Percentiles rank a stretch among this genome's conserved stretches.
phyloP scores from a whole-genome alignment of 1,140 invertebrate species.

The Latrodectus geometricus region DNA sequence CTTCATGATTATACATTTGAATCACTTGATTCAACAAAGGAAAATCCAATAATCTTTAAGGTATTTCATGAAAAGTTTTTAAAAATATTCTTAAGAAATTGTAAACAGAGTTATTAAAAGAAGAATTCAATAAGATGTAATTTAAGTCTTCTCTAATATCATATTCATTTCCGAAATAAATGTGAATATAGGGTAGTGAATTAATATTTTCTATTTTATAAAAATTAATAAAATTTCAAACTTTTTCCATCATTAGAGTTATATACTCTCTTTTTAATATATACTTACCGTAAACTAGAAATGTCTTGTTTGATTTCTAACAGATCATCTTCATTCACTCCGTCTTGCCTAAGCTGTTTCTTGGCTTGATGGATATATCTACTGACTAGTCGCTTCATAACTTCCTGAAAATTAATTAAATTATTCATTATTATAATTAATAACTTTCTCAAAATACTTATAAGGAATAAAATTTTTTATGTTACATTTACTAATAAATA shows the following conservation, averaged over 20 bases:
- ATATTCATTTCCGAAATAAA: neutral
- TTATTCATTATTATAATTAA: neutral
- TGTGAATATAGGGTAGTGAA: neutral
- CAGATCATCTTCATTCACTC: constrained; percentile 75
- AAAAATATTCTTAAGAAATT: no score
- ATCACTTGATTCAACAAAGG: no score
- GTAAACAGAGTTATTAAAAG: no score
- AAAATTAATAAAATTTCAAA: neutral
- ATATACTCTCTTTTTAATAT: no score
- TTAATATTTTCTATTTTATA: neutral
- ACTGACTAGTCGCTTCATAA: constrained; percentile 73
- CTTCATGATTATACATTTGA: no score
- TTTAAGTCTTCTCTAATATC: no score
- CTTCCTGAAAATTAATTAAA: constrained; percentile 67
- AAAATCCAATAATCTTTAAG: no score
- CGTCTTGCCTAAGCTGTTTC: constrained; percentile 73
- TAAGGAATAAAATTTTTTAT: neutral
- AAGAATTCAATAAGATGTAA: no score
- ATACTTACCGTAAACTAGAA: constrained; percentile 72
- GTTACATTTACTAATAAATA: neutral
- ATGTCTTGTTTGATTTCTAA: constrained; percentile 76
- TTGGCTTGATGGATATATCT: constrained; percentile 73
- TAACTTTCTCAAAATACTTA: neutral
- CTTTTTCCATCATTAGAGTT: no score
- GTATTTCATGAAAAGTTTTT: no score